These are phyloP conservation scores for Heterotis niloticus DNA, from an alignment of 2,113 vertebrate genomes.

Conservation along the genomic window DNA sequence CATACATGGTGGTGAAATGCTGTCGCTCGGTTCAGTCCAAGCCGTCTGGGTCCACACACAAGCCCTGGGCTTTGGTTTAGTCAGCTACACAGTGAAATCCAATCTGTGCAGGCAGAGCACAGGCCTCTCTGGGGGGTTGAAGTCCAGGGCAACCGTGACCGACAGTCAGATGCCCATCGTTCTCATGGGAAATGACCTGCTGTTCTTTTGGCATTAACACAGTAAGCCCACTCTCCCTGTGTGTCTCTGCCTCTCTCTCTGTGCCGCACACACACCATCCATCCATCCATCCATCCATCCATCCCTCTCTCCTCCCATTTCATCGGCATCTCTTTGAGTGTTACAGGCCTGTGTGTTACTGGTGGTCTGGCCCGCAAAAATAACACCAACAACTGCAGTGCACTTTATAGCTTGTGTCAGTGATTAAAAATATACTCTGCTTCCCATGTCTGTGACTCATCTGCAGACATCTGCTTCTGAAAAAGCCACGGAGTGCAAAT, in stretches of 20 bases:
- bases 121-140: neutral
- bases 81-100: neutral
- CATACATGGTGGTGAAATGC: too few species aligned
- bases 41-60: neutral
- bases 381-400: neutral
- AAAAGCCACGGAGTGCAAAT: neutral
- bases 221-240: neutral
- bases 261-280: neutral
- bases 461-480: neutral
- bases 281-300: neutral
- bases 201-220: neutral
- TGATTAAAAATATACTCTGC: neutral
- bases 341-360: too few species aligned
- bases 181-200: neutral
- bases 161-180: neutral
- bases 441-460: neutral
- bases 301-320: neutral
- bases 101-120: neutral
- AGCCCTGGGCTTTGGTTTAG: too few species aligned
- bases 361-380: neutral
- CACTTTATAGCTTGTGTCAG: neutral
- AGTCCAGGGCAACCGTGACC: neutral
- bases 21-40: too few species aligned
- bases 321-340: too few species aligned
- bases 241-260: neutral